A percentile compares a stretch with the other conserved stretches of the same genome.
Evolutionary conservation across 2,888 invertebrate species (phyloP).

Genomic region (Heliconius aoede): DNA sequence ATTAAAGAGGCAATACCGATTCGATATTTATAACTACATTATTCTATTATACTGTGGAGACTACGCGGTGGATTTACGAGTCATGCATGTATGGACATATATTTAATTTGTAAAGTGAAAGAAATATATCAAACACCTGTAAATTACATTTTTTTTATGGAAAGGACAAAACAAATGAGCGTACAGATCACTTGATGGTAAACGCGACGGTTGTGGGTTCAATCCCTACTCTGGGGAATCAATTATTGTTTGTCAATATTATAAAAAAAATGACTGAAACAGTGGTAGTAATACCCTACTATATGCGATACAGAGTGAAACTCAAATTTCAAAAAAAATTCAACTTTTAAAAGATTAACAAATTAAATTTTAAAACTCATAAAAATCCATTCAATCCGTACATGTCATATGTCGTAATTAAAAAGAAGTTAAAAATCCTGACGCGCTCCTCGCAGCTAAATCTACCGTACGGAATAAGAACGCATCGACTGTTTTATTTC

Average conservation of each 20-base stretch:
- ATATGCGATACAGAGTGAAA: too few species aligned
- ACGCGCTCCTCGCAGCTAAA: slow-evolving; percentile 61
- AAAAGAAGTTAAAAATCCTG: slow-evolving; percentile 58
- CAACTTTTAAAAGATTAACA: neutral
- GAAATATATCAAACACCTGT: too few species aligned
- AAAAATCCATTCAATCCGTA: neutral
- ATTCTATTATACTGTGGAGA: slow-evolving; percentile 33
- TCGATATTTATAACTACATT: slow-evolving; percentile 41
- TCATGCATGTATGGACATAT: neutral
- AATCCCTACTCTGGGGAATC: too few species aligned
- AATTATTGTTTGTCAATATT: too few species aligned
- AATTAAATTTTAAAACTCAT: neutral
- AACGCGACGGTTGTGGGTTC: too few species aligned
- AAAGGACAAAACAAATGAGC: too few species aligned
- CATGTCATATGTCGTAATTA: slow-evolving; percentile 42
- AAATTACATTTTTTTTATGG: too few species aligned
- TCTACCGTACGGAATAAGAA: slow-evolving; percentile 61
- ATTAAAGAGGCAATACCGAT: slow-evolving; percentile 35
- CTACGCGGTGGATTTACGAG: slow-evolving; percentile 25
- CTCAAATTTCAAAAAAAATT: neutral
- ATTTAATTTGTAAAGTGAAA: neutral
- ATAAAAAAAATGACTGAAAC: too few species aligned
- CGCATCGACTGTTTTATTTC: slow-evolving; percentile 54
- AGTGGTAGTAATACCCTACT: too few species aligned
- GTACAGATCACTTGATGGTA: too few species aligned